Base-by-base conservation (phyloP, 1,140 invertebrate genomes). In the Teleopsis dalmanni region DNA sequence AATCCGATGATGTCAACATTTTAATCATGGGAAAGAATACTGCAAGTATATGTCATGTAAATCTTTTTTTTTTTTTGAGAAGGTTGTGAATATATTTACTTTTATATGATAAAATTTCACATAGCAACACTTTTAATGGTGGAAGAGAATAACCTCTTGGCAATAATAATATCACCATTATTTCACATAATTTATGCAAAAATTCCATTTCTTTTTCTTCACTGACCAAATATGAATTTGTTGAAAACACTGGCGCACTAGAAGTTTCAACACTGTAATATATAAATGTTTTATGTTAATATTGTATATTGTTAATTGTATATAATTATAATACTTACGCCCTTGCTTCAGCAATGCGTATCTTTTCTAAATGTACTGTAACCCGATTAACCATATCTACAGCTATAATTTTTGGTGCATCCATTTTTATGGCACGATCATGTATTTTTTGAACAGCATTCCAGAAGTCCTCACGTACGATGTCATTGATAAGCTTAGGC, bases 1-100 rank as follows among this genome's bases (percentile, higher is more conserved):
- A 91, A 72, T 93, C 89, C 14, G 91, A 89, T 70, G 93, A 87
- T 21, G 88, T 91, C 21, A 94, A 70, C 58, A 85, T 74, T 61
- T 93, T 83, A 59, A 94, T 84, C 25, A 84, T 78, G 48, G 88
- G 87, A 66, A 86, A 84, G 33, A 95, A 72, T 58, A 92, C 89
- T 92, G 62, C 42, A 80, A 50, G 11, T 4, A 19, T 11, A 26
- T 41, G 42, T 18, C 47, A 33, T 37, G 42, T n/a, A 43, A 36
- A 38, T 60, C 52, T 31, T 31, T 13, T 46, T 14, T 8, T 44
- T 25, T 38, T 31, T 25, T 52, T 37, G 11, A 14, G 27, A 22
- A 16, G 26, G 29, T 11, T 18, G 5, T 34, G 23, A 8, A 48
- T 22, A 27, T 29, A 35, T 68, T 74, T 74, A 91, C 90, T 83